Evolutionary conservation across 2,113 vertebrate species (phyloP), one percentile per base, ranked within the genome.

Genomic region (Ictalurus punctatus): DNA sequence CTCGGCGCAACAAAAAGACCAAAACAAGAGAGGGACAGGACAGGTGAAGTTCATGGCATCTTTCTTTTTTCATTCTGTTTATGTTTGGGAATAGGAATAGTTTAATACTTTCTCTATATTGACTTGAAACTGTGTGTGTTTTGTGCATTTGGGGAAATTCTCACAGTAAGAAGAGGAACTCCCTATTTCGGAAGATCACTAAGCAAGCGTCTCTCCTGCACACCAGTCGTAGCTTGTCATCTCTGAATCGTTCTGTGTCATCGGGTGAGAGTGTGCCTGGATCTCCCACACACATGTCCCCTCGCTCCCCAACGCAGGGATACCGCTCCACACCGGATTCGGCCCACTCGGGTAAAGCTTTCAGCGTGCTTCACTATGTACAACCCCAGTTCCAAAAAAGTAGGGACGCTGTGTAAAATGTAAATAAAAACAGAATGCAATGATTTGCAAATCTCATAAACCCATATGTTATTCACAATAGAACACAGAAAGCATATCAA

Each of bases 271-370:
- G 98, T 0, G 97, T 98, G 16, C 96, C 98, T 0, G 98, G 97
- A 82, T 99, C 98, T 52, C 98, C 98, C 10, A 99, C 98, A 0
- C 97, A 99, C 95, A 97, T 99, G 89, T 99, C 98, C 1, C 98
- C 98, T 37, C 96, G 97, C 3, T 99, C 97, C 83, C 98, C 98
- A 0, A 98, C 98, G 0, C 98, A 98, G 95, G 96, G 97, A 89
- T 98, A 97, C 95, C 95, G 98, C 87, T 96, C 96, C 90, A 96
- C 97, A 0, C 97, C 97, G 0, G 98, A 99, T 86, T 96, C 97
- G 40, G 85, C 96, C 27, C 98, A 99, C 92, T 98, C 98, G 95
- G 98, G 98, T 99, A 93, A 90, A 89, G 25, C 12, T 37, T 65
- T 71, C 61, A 37, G 23, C 56, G 40, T 37, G 19, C 65, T 61